Evolutionary conservation across 2,113 vertebrate species (phyloP).

Genomic region (Fukomys damarensis): DNA sequence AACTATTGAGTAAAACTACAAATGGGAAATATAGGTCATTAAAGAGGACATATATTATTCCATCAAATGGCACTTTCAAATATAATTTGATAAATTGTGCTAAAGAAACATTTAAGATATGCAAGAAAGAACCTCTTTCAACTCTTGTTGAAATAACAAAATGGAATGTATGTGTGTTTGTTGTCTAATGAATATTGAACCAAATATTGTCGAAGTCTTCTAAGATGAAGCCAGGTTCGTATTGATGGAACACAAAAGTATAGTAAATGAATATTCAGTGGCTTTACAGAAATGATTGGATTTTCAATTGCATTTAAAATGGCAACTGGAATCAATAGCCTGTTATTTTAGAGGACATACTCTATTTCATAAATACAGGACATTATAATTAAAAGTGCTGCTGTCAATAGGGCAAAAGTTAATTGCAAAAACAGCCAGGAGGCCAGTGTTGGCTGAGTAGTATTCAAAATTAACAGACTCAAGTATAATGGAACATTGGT

Average conservation of each 20-base stretch:
- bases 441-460: slow-evolving; percentile 5
- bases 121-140: slow-evolving; percentile 14
- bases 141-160: slow-evolving; percentile 51
- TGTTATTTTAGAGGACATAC: slow-evolving; percentile 65
- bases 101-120: slow-evolving; percentile 26
- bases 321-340: slow-evolving; percentile 71
- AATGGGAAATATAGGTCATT: background rate
- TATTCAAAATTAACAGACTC: slow-evolving; percentile 48
- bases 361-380: slow-evolving; percentile 73
- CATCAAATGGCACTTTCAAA: slow-evolving; percentile 22
- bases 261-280: slow-evolving; percentile 67
- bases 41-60: background rate
- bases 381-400: slow-evolving; percentile 74
- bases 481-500: slow-evolving; percentile 13
- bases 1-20: background rate
- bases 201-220: slow-evolving; percentile 35
- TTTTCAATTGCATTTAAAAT: slow-evolving; percentile 77
- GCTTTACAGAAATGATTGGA: slow-evolving; percentile 67
- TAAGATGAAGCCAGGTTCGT: slow-evolving; percentile 24
- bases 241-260: slow-evolving; percentile 57
- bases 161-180: background rate
- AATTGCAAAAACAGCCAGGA: slow-evolving; percentile 69
- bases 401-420: slow-evolving; percentile 68
- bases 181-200: slow-evolving; percentile 28
- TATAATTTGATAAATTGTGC: background rate